Evolutionary conservation across 2,113 vertebrate genomes (phyloP), one percentile per base, ranked within the genome.

Genomic region (Coptodon bakossiorum): DNA sequence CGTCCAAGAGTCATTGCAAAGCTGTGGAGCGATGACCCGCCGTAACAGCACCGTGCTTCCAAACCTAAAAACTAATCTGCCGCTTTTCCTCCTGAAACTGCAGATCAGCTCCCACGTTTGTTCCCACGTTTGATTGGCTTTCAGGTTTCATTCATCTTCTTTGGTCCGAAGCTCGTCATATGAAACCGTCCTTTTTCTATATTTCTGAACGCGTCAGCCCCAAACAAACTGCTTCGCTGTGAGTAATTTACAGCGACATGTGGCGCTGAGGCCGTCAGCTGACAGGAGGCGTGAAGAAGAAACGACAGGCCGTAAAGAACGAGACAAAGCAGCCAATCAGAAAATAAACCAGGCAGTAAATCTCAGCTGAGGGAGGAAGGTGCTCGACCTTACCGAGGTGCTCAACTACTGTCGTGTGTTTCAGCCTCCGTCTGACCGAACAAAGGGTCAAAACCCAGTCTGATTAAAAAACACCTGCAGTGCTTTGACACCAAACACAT

Each of bases 331-430:
- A 48, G 27, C 9, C 54, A 5, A 81, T 16, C 36, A 81, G 80
- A 34, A 68, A 82, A 84, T 54, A 82, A 92, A 88, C 38, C 9
- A 84, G 61, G 7, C 61, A 11, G 61, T 84, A 73, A 81, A 84
- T 2, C 36, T n/a, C 61, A 68, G 19, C 43, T 11, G 48, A 66
- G 80, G 40, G 38, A 63, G 11, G 17, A n/a, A 8, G 34, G n/a
- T 48, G 43, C 22, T 17, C 38, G 13, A 45, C 4, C 34, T n/a
- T 12, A n/a, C 6, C 6, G 1, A n/a, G 31, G 17, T 4, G 17
- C 19, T 68, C 3, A 1, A 14, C 16, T 13, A 2, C 57, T 61
- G 29, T 27, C 3, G 14, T 17, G 38, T 45, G 36, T 17, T 29
- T 29, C 40, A 48, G 71, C 71, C 71, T 50, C 43, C 3, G 14